Base-by-base conservation (phyloP, 2,888 invertebrate genomes). In the Noctua janthe region DNA sequence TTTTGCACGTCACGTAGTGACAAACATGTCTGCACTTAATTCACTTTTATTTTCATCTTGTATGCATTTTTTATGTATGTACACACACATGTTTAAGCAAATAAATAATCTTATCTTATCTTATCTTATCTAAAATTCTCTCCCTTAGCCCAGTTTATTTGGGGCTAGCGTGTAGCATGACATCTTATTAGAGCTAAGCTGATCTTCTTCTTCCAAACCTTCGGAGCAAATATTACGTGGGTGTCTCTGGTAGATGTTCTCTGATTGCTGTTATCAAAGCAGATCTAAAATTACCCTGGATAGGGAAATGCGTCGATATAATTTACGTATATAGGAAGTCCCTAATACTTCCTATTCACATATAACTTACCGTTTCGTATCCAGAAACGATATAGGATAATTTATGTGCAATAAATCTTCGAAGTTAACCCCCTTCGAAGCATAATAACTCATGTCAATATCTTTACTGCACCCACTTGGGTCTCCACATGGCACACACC, bases 401-500 rank as follows among this genome's bases (percentile, higher is more conserved):
- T 84, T 86, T 84, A 84, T 86, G 74, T 67, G 74, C 47, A 71
- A 86, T 84, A 74, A 86, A 83, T 84, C 83, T 74, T 67, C 67
- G 29, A 86, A 84, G 78, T 83, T 78, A 67, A 82, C 66, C 64
- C 72, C 29, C 17, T 59, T 62, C 43, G 71, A 35, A 62, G 59
- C 51, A 76, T 84, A 76, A 76, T 84, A 76, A 76, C 71, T 86
- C 49, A 86, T 82, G 73, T 62, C 73, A 35, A 59, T 74, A 85
- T 81, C 29, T 70, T 66, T 39, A 66, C 66, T 66, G 66, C 59
- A 82, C n/a, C n/a, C 56, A 62, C 70, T 66, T 51, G 43, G 66
- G 49, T 62, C 71, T 49, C 23, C 29, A 64, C 59, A 3, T 71
- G 62, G 20, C 15, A 15, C 39, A 39, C 67, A 78, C 5, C 47